Conservation (phyloP, 2,888 invertebrate genomes). For the Unio delphinus region DNA sequence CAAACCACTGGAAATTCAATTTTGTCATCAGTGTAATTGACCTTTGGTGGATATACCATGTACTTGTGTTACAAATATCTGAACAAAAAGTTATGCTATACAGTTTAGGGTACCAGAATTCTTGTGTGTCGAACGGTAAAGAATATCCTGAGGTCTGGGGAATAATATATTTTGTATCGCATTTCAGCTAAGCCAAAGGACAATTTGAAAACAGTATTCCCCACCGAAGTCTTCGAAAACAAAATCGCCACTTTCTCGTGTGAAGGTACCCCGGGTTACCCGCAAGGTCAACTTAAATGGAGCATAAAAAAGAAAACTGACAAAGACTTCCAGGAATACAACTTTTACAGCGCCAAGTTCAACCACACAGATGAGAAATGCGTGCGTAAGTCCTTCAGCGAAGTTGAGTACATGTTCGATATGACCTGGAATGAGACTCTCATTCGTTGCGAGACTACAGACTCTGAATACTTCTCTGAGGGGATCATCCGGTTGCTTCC, state of each 20-base stretch:
- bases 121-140: too few species aligned
- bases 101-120: too few species aligned
- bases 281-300: conserved; percentile 26
- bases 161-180: too few species aligned
- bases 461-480: conserved; percentile 26
- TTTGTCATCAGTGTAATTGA: too few species aligned
- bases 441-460: conserved; percentile 28
- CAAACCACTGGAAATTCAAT: too few species aligned
- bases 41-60: too few species aligned
- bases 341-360: conserved; percentile 30
- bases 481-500: conserved; percentile 30
- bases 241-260: conserved; percentile 35
- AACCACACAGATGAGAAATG: conserved; percentile 20
- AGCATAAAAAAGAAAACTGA: conserved; percentile 24
- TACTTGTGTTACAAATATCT: too few species aligned
- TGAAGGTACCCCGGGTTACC: conserved; percentile 32
- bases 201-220: conserved; percentile 21
- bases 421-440: conserved; percentile 33
- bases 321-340: conserved; percentile 15
- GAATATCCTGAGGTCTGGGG: too few species aligned
- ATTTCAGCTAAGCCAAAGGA: conserved; percentile 28
- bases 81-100: too few species aligned
- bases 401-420: conserved; percentile 31
- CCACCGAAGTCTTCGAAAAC: conserved; percentile 38
- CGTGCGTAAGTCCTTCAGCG: conserved; percentile 22